A percentile compares a stretch with the other conserved stretches of the same genome.
Evolutionary conservation across 2,797 vertebrate genomes (phyloP).

Genomic region (Siniperca scherzeri): DNA sequence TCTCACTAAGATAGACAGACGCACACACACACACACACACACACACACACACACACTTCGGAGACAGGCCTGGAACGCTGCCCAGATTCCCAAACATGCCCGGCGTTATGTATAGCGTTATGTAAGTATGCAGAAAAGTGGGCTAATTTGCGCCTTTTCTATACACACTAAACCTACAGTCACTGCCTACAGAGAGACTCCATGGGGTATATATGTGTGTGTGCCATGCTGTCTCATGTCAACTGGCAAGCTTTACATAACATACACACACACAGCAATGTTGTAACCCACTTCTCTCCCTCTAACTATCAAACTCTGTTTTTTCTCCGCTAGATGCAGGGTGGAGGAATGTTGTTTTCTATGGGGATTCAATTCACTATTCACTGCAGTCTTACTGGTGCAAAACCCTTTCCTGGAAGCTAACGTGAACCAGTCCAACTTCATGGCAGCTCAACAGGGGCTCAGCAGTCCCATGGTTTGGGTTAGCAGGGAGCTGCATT

Average conservation of each 20-base stretch:
- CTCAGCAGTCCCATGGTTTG: constrained; percentile 64
- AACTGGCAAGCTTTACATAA: constrained; percentile 66
- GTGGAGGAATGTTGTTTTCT: constrained; percentile 79
- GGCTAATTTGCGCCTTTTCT: constrained; percentile 73
- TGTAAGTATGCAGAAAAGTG: constrained; percentile 73
- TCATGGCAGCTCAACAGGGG: constrained; percentile 74
- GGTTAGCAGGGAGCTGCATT: constrained; percentile 60
- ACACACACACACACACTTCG: constrained; percentile 19
- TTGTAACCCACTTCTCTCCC: constrained; percentile 67
- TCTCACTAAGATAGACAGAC: constrained; percentile 55
- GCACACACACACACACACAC: constrained; percentile 40
- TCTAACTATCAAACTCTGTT: constrained; percentile 66
- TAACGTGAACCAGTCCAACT: constrained; percentile 73
- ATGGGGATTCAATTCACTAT: constrained; percentile 79
- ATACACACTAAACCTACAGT: constrained; percentile 61
- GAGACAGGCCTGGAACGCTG: constrained; percentile 61
- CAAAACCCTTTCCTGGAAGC: constrained; percentile 79
- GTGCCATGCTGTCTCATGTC: constrained; percentile 66
- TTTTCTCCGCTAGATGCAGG: constrained; percentile 57
- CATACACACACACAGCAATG: constrained; percentile 50
- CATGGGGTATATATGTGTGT: constrained; percentile 29
- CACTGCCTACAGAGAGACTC: constrained; percentile 49
- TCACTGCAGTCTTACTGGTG: constrained; percentile 74
- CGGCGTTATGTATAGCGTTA: constrained; percentile 70
- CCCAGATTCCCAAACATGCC: constrained; percentile 77